Evolutionary conservation across 2,797 vertebrate genomes (phyloP), one percentile per base, ranked within the genome.

Genomic region (Sebastes oblongus): DNA sequence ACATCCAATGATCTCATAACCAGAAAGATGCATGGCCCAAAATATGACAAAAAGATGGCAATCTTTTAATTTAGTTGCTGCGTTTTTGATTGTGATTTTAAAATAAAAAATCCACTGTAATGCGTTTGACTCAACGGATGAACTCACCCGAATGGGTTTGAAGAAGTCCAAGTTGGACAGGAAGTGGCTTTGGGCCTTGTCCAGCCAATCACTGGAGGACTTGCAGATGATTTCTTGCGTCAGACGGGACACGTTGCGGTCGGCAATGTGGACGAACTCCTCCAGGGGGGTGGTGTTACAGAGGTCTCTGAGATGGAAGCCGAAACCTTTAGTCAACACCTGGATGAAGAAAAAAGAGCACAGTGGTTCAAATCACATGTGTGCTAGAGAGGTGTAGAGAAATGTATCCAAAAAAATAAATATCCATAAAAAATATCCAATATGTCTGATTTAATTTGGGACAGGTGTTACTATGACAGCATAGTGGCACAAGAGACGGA

Each of bases 311-410:
- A 99, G 92, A 30, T 93, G 96, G 86, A 99, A 96, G 78, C 96
- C 96, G 25, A 97, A 97, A 20, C 98, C 98, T 92, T 96, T 97
- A 12, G 97, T 94, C 88, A 99, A 89, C 29, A 98, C 96, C 98
- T 99, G 78, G 32, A 84, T 1, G 34, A 61, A 46, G 52, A 12
- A 55, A 14, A 32, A 27, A 24, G 4, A 32, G 25, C 25, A 25
- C 25, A 25, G 25, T 25, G 25, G 25, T 25, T 25, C 25, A 25
- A 25, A 25, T 25, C 25, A 25, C 25, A 22, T 22, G 25, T 25
- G 25, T 25, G 25, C 25, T 25, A 25, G 25, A 25, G 24, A 25
- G 3, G 24, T 25, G 24, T 25, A 25, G 24, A 25, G 24, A 25
- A 25, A 25, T 25, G 24, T 25, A 25, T 25, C 24, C 25, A 25